phyloP scores from a whole-genome alignment of 2,113 vertebrate genomes.

The Echinops telfairi region DNA sequence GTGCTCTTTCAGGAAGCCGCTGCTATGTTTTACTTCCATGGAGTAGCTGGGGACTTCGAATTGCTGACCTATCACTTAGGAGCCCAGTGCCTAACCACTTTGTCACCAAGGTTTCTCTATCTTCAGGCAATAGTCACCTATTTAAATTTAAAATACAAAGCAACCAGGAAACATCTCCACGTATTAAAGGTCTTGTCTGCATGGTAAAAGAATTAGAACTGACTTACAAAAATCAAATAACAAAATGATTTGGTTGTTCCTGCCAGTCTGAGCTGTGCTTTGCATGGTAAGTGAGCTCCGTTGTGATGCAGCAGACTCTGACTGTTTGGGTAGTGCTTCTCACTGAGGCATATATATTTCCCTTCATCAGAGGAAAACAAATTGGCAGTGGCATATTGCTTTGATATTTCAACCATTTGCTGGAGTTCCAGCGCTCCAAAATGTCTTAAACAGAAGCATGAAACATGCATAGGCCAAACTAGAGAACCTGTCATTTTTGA shows the following conservation, averaged over 20 bases:
- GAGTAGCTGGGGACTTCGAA: neutral
- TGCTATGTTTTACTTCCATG: neutral
- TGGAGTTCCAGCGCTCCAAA: slow-evolving; percentile 65
- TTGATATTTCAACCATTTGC: slow-evolving; percentile 77
- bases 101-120: slow-evolving; percentile 7
- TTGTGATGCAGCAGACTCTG: slow-evolving; percentile 54
- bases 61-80: neutral
- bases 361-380: slow-evolving; percentile 76
- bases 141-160: neutral
- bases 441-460: slow-evolving; percentile 72
- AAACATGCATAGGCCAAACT: slow-evolving; percentile 68
- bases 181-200: slow-evolving; percentile 46
- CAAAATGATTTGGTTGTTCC: slow-evolving; percentile 56
- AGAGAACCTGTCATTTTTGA: slow-evolving; percentile 76
- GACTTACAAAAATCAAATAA: slow-evolving; percentile 68
- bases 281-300: slow-evolving; percentile 69
- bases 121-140: slow-evolving; percentile 50
- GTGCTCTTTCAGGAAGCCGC: neutral
- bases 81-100: neutral
- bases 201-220: slow-evolving; percentile 64
- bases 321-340: slow-evolving; percentile 74
- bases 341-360: slow-evolving; percentile 74
- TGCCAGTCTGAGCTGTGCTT: slow-evolving; percentile 64
- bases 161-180: neutral
- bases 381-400: slow-evolving; percentile 78